A percentile compares a stretch with the other conserved stretches of the same genome.
phyloP scores from a whole-genome alignment of 92 coral and sea anemone species.

The Galaxea fascicularis region DNA sequence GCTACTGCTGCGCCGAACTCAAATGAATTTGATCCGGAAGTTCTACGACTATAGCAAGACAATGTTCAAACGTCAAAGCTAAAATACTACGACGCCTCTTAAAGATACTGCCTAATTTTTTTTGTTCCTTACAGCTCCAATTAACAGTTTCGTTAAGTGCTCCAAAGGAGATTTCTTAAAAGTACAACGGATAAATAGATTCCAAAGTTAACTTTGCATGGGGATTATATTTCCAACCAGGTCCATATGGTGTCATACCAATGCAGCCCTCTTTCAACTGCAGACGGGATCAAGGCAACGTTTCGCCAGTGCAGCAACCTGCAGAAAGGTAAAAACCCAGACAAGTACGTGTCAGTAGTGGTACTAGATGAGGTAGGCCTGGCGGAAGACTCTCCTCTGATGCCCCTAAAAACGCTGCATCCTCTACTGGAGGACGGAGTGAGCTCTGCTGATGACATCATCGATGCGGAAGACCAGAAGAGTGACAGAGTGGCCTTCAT shows the following conservation, averaged over 20 bases:
- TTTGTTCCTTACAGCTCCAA: no score
- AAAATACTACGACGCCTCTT: no score
- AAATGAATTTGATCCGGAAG: no score
- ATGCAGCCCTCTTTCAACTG: conserved; percentile 82
- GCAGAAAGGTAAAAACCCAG: conserved; percentile 72
- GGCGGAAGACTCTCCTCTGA: conserved; percentile 82
- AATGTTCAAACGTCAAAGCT: no score
- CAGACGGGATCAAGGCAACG: conserved; percentile 76
- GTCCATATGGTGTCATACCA: conserved; percentile 81
- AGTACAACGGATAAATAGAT: no score
- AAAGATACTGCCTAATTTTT: no score
- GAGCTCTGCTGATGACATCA: no score
- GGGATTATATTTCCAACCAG: conserved; percentile 42
- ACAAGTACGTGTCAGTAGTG: conserved; percentile 78
- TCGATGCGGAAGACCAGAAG: conserved; percentile 63
- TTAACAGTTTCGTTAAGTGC: no score
- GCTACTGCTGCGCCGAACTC: no score
- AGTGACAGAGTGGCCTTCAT: conserved; percentile 81
- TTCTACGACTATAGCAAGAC: no score
- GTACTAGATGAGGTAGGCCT: conserved; percentile 80
- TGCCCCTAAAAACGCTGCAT: conserved; percentile 88
- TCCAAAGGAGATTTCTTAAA: neutral
- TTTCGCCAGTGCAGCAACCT: conserved; percentile 74
- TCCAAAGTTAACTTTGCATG: neutral
- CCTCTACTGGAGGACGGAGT: conserved; percentile 90